Evolutionary conservation across 2,888 invertebrate species (phyloP), one percentile per base, ranked within the genome.

Genomic region (Sceliomorpha sp.): DNA sequence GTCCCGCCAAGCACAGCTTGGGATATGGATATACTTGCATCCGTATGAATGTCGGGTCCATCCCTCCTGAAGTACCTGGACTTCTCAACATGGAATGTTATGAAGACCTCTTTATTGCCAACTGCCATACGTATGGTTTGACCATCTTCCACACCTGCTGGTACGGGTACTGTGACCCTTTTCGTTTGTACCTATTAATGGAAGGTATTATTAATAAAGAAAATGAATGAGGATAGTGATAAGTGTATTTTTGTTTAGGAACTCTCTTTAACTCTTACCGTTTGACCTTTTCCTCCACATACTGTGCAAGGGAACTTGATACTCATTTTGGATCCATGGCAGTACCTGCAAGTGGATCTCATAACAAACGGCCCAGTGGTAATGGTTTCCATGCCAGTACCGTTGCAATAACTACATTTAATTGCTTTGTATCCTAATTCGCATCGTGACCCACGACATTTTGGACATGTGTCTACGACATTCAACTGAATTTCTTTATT

Each of bases 21-120:
- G 0, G 97, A 90, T 5, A 99, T 86, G 0, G 96, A 97, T 69
- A 99, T 93, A 78, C 92, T 91, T 0, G 96, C 96, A 79, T 98
- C 97, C n/a, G 98, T 97, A 85, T 99, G 97, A 0, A 99, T 93
- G 87, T 99, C 99, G 2, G 97, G 91, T 0, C 98, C 98, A 72
- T 99, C 98, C 40, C 99, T 91, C 60, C 92, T 91, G 89, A 99
- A 99, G 85, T 96, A 96, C 70, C 92, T 92, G 10, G 98, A 98
- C 73, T 93, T 93, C 60, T 95, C 95, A 31, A 98, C 97, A 79
- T 94, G 94, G 89, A 98, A 98, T 34, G 97, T 98, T 73, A 99
- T 92, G 85, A 98, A 99, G 9, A 99, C 89, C 88, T 99, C 98
- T 83, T 95, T 95, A 77, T 91, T 93, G 8, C 98, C 98, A 0